phyloP scores from a whole-genome alignment of 2,888 invertebrate species.

The Drosophila crucigera region DNA sequence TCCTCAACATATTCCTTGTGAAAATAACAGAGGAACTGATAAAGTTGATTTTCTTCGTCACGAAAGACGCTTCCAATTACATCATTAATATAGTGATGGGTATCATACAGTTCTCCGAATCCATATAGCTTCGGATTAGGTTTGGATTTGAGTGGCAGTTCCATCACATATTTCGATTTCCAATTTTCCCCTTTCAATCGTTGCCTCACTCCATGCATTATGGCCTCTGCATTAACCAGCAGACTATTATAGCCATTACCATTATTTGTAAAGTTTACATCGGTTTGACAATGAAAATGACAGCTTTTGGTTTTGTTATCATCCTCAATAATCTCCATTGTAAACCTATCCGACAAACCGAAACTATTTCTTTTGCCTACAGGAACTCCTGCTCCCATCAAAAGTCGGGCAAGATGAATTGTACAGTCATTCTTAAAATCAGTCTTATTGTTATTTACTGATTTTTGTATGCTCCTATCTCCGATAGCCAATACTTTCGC shows the following conservation, averaged over 20 bases:
- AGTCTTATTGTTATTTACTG: neutral
- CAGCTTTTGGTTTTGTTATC: conserved; percentile 1
- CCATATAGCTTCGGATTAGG: too few species aligned
- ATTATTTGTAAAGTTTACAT: neutral
- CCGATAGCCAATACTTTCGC: conserved; percentile 9
- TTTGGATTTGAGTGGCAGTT: neutral
- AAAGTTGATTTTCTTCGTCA: too few species aligned
- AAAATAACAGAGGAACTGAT: neutral
- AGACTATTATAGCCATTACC: accelerated
- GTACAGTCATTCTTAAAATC: neutral
- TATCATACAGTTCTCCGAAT: neutral
- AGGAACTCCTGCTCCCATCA: neutral
- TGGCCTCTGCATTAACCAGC: neutral
- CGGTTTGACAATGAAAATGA: neutral
- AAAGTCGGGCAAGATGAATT: neutral
- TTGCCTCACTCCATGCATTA: conserved; percentile 6
- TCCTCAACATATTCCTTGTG: neutral
- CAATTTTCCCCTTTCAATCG: conserved; percentile 29
- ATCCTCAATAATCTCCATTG: neutral
- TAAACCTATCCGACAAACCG: neutral
- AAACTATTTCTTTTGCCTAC: too few species aligned
- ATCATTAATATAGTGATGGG: neutral
- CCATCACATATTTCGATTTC: conserved; percentile 11
- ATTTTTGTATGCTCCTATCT: accelerated
- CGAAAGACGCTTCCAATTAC: neutral